Conservation (phyloP, 2,797 vertebrate species). For the Discoglossus pictus region DNA sequence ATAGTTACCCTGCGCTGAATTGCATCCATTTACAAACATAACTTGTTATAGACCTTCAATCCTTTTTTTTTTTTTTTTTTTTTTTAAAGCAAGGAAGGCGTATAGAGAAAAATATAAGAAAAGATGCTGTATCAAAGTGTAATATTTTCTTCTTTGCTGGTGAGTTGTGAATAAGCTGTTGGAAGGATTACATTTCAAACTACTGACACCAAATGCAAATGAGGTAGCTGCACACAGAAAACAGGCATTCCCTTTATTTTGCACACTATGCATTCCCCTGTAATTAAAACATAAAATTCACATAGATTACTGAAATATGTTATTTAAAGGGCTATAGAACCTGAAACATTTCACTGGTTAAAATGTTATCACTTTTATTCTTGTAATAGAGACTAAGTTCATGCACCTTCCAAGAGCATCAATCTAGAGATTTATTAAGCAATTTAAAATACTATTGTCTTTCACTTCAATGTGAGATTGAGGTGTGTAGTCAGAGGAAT, state of each 20-base stretch:
- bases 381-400: conserved; percentile 85
- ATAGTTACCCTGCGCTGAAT: too few relatives aligned
- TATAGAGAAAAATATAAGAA: too few relatives aligned
- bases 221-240: background rate
- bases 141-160: background rate
- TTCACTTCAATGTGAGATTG: conserved; percentile 94
- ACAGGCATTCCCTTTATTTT: background rate
- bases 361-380: conserved; percentile 78
- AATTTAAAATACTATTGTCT: conserved; percentile 99
- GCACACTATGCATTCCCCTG: background rate
- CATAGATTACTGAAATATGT: too few relatives aligned
- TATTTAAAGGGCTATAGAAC: conserved; percentile 7
- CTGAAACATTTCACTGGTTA: conserved; percentile 65
- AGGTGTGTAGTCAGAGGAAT: conserved; percentile 87
- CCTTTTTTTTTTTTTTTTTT: too few relatives aligned
- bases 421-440: conserved; percentile 96
- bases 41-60: too few relatives aligned
- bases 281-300: background rate
- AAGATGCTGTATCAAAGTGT: too few relatives aligned
- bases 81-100: too few relatives aligned
- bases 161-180: background rate
- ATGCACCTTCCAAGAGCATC: conserved; percentile 83
- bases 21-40: too few relatives aligned
- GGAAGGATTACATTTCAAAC: background rate
- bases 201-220: background rate